Evolutionary conservation across 2,797 vertebrate genomes (phyloP), one percentile per base, ranked within the genome.

Genomic region (Taenioides sp.): DNA sequence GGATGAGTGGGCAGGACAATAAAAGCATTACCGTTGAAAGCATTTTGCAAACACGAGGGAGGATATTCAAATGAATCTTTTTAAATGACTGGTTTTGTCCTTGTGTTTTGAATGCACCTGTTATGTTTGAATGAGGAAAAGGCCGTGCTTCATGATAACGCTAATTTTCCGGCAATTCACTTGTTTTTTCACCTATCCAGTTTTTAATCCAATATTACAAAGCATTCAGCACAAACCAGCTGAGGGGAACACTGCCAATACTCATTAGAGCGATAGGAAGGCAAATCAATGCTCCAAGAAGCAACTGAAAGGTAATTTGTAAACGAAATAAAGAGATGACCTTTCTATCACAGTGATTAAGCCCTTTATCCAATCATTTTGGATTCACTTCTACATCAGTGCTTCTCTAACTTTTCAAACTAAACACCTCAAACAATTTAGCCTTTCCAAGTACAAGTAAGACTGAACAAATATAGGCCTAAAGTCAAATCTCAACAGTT

Each of bases 131-230:
- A 23, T 72, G 14, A 55, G 69, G 73, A 70, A 75, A 75, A 65
- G 60, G 72, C 84, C 86, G 54, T 49, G 66, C 74, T 70, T 71
- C 18, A 23, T 37, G 62, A 83, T 78, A 73, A 82, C 58, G 16
- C 71, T 67, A 69, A 87, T 79, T 85, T 87, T 73, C 79, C 70
- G 55, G 84, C 74, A 79, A 72, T 58, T 1, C 58, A 23, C 60
- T 75, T 54, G 49, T 54, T 67, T 88, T 81, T 77, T 72, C 75
- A 27, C 69, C 72, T 74, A 57, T 6, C 34, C 80, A 74, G 70
- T 66, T 86, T 50, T 72, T 87, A 87, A 89, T 87, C 75, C 78
- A 86, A 89, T 88, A 83, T 80, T 77, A 78, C 61, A 70, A 75
- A 72, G 77, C 79, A 75, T 71, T 84, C 64, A 4, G 75, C 75